Base-by-base conservation (phyloP, 2,888 invertebrate genomes). In the Allolobophora icterica region DNA sequence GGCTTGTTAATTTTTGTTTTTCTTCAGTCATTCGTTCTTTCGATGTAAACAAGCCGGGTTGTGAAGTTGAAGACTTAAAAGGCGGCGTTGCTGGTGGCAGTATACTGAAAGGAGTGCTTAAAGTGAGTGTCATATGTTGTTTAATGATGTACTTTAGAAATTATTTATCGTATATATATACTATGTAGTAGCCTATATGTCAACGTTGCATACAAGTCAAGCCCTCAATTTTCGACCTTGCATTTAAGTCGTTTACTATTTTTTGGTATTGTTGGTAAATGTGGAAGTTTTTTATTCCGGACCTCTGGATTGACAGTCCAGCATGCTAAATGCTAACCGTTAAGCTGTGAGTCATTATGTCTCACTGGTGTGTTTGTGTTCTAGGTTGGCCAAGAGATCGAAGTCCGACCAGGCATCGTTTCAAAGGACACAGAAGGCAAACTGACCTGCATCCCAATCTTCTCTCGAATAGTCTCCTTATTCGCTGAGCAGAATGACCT, bases 21-120 rank as follows among this genome's bases (percentile, higher is more conserved):
- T 90, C 30, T 71, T 34, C 93, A 95, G 96, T 96, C 35, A 96
- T 96, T 93, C 94, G 96, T 93, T 99, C 99, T 11, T 99, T 99
- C 96, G 99, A 99, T 96, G 99, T 99, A 3, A 99, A 99, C 96
- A 99, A 99, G 96, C 99, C 99, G 11, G 99, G 99, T 89, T 99
- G 99, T 95, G 99, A 99, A 96, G 99, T 99, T 17, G 98, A 98
- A 93, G 99, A 99, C 95, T 96, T 99, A 91, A 98, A 99, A 95
- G 99, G 99, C 84, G 99, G 99, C 42, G 99, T 99, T 42, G 99
- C 99, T 91, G 99, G 99, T 93, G 99, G 99, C 87, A 99, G 99
- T 95, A 99, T 99, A 94, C 96, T 99, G 83, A 97, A 98, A 94
- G 99, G 99, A 91, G 99, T 99, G 40, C 96, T 99, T 42, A 98